Percentiles rank a stretch among this genome's conserved stretches.
Evolutionary conservation across 2,113 vertebrate genomes (phyloP).

Genomic region (Capreolus pygargus): DNA sequence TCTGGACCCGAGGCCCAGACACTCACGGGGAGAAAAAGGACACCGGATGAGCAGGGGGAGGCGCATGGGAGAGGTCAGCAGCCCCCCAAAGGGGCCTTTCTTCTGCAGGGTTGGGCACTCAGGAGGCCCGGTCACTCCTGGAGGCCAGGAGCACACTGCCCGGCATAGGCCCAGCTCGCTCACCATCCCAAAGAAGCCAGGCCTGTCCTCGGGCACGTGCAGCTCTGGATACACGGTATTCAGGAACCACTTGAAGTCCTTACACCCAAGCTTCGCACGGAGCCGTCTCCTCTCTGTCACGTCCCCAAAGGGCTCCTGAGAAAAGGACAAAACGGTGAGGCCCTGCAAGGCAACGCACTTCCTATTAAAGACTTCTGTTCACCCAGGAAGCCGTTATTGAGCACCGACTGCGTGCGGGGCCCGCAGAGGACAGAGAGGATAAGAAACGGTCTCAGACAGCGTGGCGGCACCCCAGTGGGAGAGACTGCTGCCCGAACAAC

Average conservation of each 20-base stretch:
- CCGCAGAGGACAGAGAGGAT: neutral
- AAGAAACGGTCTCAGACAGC: neutral
- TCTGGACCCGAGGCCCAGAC: neutral
- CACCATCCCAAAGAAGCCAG: constrained; percentile 97
- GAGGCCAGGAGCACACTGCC: neutral
- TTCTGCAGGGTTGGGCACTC: neutral
- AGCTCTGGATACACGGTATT: constrained; percentile 94
- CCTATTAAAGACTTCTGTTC: neutral
- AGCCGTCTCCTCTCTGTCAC: constrained; percentile 90
- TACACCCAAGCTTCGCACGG: constrained; percentile 88
- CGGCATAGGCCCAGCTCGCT: neutral
- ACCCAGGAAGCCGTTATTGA: neutral
- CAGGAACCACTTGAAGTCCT: constrained; percentile 94
- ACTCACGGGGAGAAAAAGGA: neutral
- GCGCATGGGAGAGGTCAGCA: accelerated
- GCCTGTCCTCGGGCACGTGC: constrained; percentile 89
- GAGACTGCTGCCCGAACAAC: neutral
- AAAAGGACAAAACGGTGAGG: neutral
- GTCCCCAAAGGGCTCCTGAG: constrained; percentile 94
- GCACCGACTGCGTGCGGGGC: accelerated
- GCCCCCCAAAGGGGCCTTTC: accelerated
- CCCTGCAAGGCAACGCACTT: neutral
- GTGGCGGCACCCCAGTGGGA: accelerated
- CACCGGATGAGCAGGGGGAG: neutral
- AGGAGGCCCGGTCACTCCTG: neutral